phyloP scores from a whole-genome alignment of 2,888 invertebrate genomes.

The Pollenia amentaria region DNA sequence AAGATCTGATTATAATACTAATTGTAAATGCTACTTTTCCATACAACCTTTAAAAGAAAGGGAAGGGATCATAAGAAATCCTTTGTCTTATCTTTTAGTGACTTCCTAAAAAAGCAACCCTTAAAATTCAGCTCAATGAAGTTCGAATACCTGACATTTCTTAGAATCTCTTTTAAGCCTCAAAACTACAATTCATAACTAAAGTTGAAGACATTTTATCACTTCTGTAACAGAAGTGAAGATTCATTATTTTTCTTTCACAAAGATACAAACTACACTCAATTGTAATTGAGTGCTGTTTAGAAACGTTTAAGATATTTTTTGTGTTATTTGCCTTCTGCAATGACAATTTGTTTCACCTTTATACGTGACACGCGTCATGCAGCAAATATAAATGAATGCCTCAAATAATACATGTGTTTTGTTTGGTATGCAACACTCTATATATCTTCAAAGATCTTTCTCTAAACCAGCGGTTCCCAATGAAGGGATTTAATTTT shows the following conservation, averaged over 20 bases:
- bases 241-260: neutral
- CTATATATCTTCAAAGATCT: too few relatives aligned
- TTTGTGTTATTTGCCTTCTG: neutral
- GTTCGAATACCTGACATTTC: neutral
- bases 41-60: neutral
- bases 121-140: slow-evolving; percentile 25
- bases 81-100: slow-evolving; percentile 15
- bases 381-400: neutral
- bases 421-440: neutral
- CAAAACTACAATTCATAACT: slow-evolving; percentile 12
- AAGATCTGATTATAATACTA: slow-evolving; percentile 20
- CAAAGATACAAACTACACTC: neutral
- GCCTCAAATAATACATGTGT: neutral
- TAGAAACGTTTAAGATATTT: neutral
- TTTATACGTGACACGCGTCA: slow-evolving; percentile 43
- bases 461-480: too few relatives aligned
- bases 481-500: too few relatives aligned
- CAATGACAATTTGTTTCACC: slow-evolving; percentile 49
- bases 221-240: neutral
- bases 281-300: neutral
- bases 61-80: neutral
- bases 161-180: neutral
- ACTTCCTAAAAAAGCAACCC: slow-evolving; percentile 54
- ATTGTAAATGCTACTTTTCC: slow-evolving; percentile 22
- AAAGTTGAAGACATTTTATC: slow-evolving; percentile 2